Evolutionary conservation across 2,113 vertebrate genomes (phyloP).

Genomic region (Varanus komodoensis): DNA sequence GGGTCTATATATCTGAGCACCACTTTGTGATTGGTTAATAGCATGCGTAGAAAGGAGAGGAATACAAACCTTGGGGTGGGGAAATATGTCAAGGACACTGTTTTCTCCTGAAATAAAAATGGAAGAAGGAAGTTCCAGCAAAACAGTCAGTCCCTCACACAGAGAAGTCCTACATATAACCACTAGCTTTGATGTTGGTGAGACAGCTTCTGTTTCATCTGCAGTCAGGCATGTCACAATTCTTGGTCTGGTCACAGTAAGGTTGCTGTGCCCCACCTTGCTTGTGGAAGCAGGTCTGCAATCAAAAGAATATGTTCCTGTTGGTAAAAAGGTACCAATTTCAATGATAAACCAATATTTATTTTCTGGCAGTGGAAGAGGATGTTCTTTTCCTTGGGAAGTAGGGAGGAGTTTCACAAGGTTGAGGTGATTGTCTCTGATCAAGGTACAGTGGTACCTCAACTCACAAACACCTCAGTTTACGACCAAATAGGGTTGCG

Average conservation of each 20-base stretch:
- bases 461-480: too few species aligned
- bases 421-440: neutral
- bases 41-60: too few species aligned
- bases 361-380: constrained; percentile 23
- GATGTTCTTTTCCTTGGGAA: constrained; percentile 1
- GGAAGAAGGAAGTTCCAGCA: too few species aligned
- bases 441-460: too few species aligned
- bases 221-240: constrained; percentile 35
- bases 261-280: constrained; percentile 36
- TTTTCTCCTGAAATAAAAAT: too few species aligned
- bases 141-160: too few species aligned
- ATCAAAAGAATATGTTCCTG: constrained; percentile 32
- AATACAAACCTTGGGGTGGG: too few species aligned
- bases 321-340: constrained; percentile 53
- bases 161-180: too few species aligned
- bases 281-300: constrained; percentile 48
- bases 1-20: too few species aligned
- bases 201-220: constrained; percentile 40
- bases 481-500: too few species aligned
- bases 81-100: too few species aligned
- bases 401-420: constrained; percentile 14
- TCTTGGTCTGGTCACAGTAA: constrained; percentile 52
- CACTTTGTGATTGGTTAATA: too few species aligned
- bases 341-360: constrained; percentile 17
- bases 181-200: neutral